A percentile compares a stretch with the other conserved stretches of the same genome.
phyloP scores from a whole-genome alignment of 2,113 vertebrate species.

The Hemiprocne comata region DNA sequence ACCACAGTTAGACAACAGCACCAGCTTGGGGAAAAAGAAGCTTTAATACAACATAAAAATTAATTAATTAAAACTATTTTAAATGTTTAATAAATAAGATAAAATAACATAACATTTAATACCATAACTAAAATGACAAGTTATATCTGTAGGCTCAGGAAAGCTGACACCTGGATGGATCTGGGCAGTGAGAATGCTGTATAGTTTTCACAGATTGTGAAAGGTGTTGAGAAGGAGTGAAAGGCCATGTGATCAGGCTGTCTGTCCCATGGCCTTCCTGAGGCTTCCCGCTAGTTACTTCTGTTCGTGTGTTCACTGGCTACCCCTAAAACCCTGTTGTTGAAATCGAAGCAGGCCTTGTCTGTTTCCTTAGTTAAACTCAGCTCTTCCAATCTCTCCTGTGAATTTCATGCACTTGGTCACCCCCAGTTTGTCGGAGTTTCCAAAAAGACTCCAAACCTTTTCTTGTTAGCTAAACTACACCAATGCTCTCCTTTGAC shows the following conservation, averaged over 20 bases:
- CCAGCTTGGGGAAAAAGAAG: background rate
- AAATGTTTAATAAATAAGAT: background rate
- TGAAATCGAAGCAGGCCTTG: background rate
- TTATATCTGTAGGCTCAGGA: background rate
- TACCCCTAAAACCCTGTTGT: background rate
- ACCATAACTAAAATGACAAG: background rate
- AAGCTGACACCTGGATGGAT: background rate
- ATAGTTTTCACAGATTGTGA: background rate
- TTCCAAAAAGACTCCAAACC: background rate
- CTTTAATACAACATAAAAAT: background rate
- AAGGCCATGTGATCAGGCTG: fast-evolving
- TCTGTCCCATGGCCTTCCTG: background rate
- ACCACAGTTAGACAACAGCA: background rate
- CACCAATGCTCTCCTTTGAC: background rate
- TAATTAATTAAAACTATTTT: background rate
- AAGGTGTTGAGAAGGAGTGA: background rate
- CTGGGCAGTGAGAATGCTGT: background rate
- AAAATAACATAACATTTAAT: background rate
- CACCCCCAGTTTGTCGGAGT: background rate
- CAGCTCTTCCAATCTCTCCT: background rate
- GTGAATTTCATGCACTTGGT: background rate
- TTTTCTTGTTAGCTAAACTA: background rate
- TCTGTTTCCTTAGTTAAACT: background rate
- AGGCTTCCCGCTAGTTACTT: background rate
- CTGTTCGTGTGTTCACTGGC: no score